A percentile compares a stretch with the other conserved stretches of the same genome.
Evolutionary conservation across 2,888 invertebrate genomes (phyloP).

Genomic region (Eudasyphora cyanicolor): DNA sequence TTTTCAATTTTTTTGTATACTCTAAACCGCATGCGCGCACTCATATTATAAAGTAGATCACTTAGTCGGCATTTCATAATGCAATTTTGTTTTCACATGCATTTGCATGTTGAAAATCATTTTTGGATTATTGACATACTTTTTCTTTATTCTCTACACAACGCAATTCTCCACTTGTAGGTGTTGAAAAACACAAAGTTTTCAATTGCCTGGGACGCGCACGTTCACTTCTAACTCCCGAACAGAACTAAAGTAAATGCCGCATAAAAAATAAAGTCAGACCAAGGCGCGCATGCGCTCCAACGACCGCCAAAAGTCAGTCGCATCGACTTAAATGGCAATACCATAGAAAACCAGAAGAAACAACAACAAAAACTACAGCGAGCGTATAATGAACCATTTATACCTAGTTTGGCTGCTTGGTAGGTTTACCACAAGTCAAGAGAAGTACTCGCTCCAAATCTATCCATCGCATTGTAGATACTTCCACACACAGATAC

Average conservation of each 20-base stretch:
- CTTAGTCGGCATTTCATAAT: neutral
- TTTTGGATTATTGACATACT: neutral
- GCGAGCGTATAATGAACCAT: slow-evolving; percentile 30
- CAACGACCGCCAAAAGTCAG: slow-evolving; percentile 36
- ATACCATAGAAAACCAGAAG: slow-evolving; percentile 24
- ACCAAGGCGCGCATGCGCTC: slow-evolving; percentile 44
- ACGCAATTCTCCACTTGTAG: slow-evolving; percentile 16
- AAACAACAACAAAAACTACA: slow-evolving; percentile 37
- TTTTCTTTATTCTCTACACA: slow-evolving; percentile 10
- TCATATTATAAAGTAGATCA: neutral
- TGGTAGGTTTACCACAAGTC: neutral
- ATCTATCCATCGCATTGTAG: slow-evolving; percentile 24
- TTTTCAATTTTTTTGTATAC: too few relatives aligned
- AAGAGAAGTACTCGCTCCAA: slow-evolving; percentile 12
- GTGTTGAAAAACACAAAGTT: neutral
- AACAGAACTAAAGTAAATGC: slow-evolving; percentile 57
- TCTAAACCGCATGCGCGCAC: too few relatives aligned
- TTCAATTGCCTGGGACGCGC: slow-evolving; percentile 22
- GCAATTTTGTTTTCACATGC: neutral
- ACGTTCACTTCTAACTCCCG: slow-evolving; percentile 57
- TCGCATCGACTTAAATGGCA: slow-evolving; percentile 20
- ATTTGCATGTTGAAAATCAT: neutral
- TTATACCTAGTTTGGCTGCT: slow-evolving; percentile 23
- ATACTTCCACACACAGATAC: slow-evolving; percentile 30
- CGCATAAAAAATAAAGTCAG: neutral